Evolutionary conservation across 2,797 vertebrate genomes (phyloP).

Genomic region (Sebastiscus tertius): DNA sequence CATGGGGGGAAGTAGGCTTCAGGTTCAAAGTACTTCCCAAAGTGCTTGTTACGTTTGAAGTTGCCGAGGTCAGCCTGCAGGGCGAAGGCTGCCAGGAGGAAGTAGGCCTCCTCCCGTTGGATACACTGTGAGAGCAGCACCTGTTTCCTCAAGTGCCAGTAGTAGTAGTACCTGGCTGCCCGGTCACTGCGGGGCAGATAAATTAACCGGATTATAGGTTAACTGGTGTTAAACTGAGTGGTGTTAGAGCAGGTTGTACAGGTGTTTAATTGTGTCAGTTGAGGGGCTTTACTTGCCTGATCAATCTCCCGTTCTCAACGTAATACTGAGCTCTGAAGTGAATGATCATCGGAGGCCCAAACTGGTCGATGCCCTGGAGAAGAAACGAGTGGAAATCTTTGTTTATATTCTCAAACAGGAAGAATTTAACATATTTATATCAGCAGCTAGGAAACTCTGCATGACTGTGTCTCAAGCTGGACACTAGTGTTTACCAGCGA

Average conservation of each 20-base stretch:
- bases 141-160: conserved; percentile 98
- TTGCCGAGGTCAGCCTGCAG: conserved; percentile 97
- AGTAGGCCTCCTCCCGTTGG: conserved; percentile 95
- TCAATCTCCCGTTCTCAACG: conserved; percentile 95
- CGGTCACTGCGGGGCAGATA: conserved; percentile 85
- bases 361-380: conserved; percentile 96
- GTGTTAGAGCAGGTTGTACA: neutral
- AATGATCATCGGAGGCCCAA: conserved; percentile 98
- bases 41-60: conserved; percentile 97
- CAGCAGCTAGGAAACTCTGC: neutral
- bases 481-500: neutral
- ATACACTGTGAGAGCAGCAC: conserved; percentile 94
- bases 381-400: neutral
- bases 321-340: conserved; percentile 99
- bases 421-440: neutral
- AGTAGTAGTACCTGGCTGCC: conserved; percentile 94
- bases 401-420: neutral
- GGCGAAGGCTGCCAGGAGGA: conserved; percentile 96
- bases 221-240: neutral
- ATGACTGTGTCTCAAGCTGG: neutral
- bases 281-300: conserved; percentile 82
- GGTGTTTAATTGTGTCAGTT: neutral
- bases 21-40: conserved; percentile 96
- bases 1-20: conserved; percentile 97
- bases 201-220: neutral